Conservation (phyloP, 2,797 vertebrate genomes). For the Rhinogobio ventralis region DNA sequence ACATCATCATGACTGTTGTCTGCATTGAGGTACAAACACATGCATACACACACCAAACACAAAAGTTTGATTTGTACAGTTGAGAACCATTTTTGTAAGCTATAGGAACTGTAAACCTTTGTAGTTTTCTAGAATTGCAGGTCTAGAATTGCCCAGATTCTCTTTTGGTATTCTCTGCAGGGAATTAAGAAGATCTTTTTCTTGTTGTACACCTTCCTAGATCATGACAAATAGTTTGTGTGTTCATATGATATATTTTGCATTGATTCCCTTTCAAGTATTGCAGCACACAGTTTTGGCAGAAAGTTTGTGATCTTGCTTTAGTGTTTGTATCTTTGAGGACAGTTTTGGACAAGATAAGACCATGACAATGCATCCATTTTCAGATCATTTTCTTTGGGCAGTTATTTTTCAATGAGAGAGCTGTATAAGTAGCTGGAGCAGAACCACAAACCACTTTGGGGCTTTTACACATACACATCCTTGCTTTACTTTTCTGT, state of each 20-base stretch:
- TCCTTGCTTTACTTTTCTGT: neutral
- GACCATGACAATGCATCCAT: neutral
- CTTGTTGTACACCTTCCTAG: neutral
- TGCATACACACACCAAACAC: neutral
- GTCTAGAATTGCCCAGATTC: neutral
- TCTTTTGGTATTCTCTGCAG: neutral
- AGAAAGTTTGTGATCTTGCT: neutral
- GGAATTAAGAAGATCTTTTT: neutral
- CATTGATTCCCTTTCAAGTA: neutral
- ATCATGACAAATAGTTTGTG: neutral
- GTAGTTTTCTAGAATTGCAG: neutral
- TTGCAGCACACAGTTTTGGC: neutral
- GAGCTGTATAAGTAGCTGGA: neutral
- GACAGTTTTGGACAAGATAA: neutral
- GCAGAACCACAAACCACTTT: neutral
- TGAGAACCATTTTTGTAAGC: neutral
- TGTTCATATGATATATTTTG: neutral
- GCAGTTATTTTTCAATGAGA: neutral
- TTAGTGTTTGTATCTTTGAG: neutral
- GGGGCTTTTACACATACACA: slow-evolving; percentile 6
- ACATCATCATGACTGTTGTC: slow-evolving; percentile 96
- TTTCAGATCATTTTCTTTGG: slow-evolving; percentile 2
- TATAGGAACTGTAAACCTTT: neutral
- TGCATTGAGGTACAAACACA: slow-evolving; percentile 85
- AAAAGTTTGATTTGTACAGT: neutral